phyloP scores from a whole-genome alignment of 2,888 invertebrate species.

The Mantis religiosa region DNA sequence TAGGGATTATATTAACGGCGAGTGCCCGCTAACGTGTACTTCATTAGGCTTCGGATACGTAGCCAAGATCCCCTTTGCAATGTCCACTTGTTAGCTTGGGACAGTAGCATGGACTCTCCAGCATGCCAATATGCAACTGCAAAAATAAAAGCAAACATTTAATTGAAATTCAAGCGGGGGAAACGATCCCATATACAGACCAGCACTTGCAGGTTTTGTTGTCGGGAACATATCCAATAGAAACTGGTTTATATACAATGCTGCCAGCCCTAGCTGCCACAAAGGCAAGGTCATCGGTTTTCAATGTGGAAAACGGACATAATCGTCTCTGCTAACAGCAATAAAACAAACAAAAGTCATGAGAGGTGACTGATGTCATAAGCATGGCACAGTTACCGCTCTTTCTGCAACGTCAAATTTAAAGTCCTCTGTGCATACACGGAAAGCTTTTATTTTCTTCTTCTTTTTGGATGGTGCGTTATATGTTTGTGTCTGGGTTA shows the following conservation, averaged over 20 bases:
- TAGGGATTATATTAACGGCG: too few relatives aligned
- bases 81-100: too few relatives aligned
- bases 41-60: not conserved
- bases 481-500: not conserved
- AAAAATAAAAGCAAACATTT: not conserved
- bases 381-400: not conserved
- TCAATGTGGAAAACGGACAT: not conserved
- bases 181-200: not conserved
- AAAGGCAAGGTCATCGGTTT: not conserved
- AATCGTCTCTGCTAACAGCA: not conserved
- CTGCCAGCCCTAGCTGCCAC: not conserved
- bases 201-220: not conserved
- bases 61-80: not conserved
- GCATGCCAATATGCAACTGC: not conserved
- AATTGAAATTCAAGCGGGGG: not conserved
- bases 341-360: not conserved
- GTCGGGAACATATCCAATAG: not conserved
- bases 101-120: not conserved
- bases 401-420: not conserved
- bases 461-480: not conserved
- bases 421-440: not conserved
- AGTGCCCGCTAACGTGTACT: too few relatives aligned
- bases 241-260: not conserved
- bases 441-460: too few relatives aligned
- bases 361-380: not conserved